phyloP scores from a whole-genome alignment of 2,797 vertebrate species.

The Enoplosus armatus region DNA sequence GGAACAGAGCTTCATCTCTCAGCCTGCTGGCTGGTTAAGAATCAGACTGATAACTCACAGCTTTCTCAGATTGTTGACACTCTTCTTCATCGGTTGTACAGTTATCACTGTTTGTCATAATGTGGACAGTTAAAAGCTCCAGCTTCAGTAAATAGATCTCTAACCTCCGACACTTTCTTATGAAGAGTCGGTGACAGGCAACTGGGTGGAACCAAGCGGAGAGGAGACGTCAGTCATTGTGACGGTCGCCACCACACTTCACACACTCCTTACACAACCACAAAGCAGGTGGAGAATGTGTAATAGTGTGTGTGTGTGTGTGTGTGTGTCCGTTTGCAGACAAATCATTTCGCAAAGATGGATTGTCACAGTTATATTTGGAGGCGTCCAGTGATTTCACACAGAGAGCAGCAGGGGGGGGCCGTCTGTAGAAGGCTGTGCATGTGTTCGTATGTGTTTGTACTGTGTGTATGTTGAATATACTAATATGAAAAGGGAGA shows the following conservation, averaged over 20 bases:
- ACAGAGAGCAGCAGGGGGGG: not conserved
- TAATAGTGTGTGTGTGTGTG: not conserved
- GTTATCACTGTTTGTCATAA: conserved; percentile 8
- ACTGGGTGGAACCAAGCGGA: conserved; percentile 8
- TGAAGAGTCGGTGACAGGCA: conserved; percentile 27
- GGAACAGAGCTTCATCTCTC: conserved; percentile 5
- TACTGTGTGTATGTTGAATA: not conserved
- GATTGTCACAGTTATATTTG: conserved; percentile 20
- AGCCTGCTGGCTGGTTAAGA: conserved; percentile 39
- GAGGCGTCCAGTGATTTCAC: not conserved
- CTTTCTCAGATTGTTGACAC: conserved; percentile 21
- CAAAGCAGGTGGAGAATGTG: conserved; percentile 24
- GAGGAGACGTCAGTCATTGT: conserved; percentile 21
- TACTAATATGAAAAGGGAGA: not conserved
- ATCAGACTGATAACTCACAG: conserved; percentile 5
- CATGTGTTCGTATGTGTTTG: not conserved
- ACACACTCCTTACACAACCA: conserved; percentile 1
- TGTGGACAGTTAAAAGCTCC: conserved; percentile 35
- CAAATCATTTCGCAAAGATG: conserved; percentile 1
- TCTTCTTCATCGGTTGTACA: conserved; percentile 7
- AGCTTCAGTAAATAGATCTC: conserved; percentile 56
- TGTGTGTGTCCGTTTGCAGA: not conserved
- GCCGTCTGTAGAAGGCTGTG: conserved; percentile 4
- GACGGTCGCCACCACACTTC: conserved; percentile 9
- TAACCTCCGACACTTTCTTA: conserved; percentile 54